A percentile compares a stretch with the other conserved stretches of the same genome.
phyloP scores from a whole-genome alignment of 2,888 invertebrate species.

The Dugesia japonica region DNA sequence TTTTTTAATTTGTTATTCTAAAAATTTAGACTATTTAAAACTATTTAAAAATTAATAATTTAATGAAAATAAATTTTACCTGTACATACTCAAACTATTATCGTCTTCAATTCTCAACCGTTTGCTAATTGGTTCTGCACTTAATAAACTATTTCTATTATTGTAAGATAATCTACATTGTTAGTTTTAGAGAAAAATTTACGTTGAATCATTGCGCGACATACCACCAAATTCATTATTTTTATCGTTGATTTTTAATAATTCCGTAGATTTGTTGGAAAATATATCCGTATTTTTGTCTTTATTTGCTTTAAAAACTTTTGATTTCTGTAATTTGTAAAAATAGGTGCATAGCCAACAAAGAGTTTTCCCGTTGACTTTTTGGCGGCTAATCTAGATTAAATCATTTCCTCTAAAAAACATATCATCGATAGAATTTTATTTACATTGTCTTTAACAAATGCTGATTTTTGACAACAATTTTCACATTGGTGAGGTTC shows the following conservation, averaged over 20 bases:
- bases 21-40: no score
- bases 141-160: neutral
- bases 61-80: no score
- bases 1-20: no score
- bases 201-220: conserved; percentile 7
- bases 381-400: conserved; percentile 26
- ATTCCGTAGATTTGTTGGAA: neutral
- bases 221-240: neutral
- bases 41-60: no score
- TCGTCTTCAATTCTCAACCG: neutral
- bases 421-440: neutral
- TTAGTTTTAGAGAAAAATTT: neutral
- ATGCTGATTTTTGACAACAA: conserved; percentile 33
- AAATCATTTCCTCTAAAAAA: neutral
- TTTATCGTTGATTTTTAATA: neutral
- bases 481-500: conserved; percentile 31
- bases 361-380: conserved; percentile 28
- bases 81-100: conserved; percentile 5
- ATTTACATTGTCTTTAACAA: conserved; percentile 32
- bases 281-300: neutral
- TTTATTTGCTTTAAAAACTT: neutral
- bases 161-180: no score
- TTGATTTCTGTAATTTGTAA: conserved; percentile 27
- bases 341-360: conserved; percentile 35
- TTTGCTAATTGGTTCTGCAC: neutral